Base-by-base conservation (phyloP, 2,113 vertebrate species). In the Apistogramma diplotaenia region DNA sequence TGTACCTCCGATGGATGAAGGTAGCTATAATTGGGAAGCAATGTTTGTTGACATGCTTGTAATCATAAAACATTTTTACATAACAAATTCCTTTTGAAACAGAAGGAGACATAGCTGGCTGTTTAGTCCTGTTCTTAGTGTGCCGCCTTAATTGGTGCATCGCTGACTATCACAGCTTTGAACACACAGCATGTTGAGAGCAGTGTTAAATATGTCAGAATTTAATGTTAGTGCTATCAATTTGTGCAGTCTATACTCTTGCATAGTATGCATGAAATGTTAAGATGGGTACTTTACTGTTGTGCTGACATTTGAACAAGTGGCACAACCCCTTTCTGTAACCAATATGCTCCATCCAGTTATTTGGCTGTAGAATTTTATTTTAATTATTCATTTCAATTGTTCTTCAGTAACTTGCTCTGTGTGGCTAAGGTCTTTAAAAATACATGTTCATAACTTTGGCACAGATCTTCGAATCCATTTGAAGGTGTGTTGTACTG, bases 351-450 rank as follows among this genome's bases (percentile, higher is more conserved):
- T 90, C 71, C 25, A 86, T 83, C 56, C 80, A 84, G 40, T 90
- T 75, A 81, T 87, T 77, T 62, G n/a, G 57, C 46, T 86, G 37
- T 55, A 78, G 67, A 72, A 89, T 25, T 85, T 87, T 23, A 73
- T 81, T 87, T 89, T 31, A 89, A 89, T 91, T 87, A 91, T 91
- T 94, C 71, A 91, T 91, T 78, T 84, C 27, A 86, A 59, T 74
- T 88, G 79, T 85, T 82, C 59, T 74, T 55, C 29, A 16, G 73
- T 60, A 82, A 85, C 46, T 27, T 85, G 74, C 59, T 78, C 71
- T 54, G 49, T 25, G 43, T 79, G 18, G 53, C 51, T 56, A 40
- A 29, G 40, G 43, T 61, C 25, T 80, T 78, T 49, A 74, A 88
- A 88, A 76, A 87, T 82, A 6, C 35, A 77, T 82, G 77, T 43